Conservation (phyloP, 2,113 vertebrate species). For the Trinectes maculatus region DNA sequence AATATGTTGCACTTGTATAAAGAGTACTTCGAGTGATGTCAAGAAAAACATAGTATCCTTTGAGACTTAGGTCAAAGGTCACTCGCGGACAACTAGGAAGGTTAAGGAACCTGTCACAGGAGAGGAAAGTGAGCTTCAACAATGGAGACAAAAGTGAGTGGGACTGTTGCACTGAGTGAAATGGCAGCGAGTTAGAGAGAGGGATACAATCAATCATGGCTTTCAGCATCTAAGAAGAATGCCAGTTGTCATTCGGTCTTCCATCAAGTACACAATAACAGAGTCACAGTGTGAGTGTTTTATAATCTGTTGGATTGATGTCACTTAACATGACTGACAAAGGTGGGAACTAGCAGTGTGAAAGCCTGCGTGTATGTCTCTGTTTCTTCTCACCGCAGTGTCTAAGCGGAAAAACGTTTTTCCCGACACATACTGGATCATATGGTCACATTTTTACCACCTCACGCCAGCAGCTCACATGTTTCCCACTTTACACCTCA, state of each 20-base stretch:
- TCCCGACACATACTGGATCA: neutral
- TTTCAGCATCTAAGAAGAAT: slow-evolving; percentile 20
- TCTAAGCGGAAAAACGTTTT: neutral
- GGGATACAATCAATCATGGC: slow-evolving; percentile 54
- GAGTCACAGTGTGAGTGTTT: slow-evolving; percentile 2
- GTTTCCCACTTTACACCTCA: slow-evolving; percentile 31
- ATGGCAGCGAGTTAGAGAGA: slow-evolving; percentile 26
- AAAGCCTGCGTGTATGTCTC: neutral
- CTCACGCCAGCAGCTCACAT: slow-evolving; percentile 25
- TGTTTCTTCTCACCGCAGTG: neutral
- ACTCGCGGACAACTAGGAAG: slow-evolving; percentile 23
- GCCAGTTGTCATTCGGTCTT: neutral
- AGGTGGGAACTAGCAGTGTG: neutral
- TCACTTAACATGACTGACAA: neutral
- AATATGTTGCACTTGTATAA: too few relatives aligned
- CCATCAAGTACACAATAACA: slow-evolving; percentile 11
- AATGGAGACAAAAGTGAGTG: slow-evolving; percentile 50
- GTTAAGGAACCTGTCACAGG: slow-evolving; percentile 34
- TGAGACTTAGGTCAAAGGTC: slow-evolving; percentile 44
- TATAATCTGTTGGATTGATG: neutral
- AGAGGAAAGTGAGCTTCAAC: slow-evolving; percentile 35
- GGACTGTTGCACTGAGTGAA: slow-evolving; percentile 31
- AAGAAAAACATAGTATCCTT: slow-evolving; percentile 10
- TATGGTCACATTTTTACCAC: neutral
- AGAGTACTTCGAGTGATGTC: neutral